Evolutionary conservation across 2,888 invertebrate genomes (phyloP), one percentile per base, ranked within the genome.

Genomic region (Sinhomidia bicolor): DNA sequence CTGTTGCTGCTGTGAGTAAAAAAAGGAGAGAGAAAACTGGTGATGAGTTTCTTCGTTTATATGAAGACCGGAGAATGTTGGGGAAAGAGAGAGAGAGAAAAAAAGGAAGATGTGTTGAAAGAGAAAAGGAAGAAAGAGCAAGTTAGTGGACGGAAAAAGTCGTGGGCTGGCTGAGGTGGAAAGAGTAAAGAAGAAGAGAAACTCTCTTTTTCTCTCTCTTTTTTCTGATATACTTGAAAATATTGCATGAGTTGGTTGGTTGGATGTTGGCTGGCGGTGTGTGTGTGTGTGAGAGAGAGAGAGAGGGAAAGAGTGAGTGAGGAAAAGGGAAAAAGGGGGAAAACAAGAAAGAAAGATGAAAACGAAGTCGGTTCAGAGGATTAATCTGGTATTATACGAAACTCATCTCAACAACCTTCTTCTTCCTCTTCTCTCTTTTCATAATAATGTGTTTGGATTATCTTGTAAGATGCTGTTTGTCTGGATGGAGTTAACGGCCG

Each of bases 121-220:
- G n/a, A 95, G 95, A 95, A 96, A 95, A 89, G 88, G 89, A 91
- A 90, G 90, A 91, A 83, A 89, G 89, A 57, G 36, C 62, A 71
- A 83, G 83, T 83, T 76, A 32, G 76, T 51, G 51, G 76, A 76
- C 32, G 76, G 54, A 79, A 60, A 36, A 60, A 41, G 41, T 79
- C 29, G 36, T 65, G 36, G 65, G 65, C 51, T 51, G 44, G 12
- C 44, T 51, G n/a, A 78, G 54, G 78, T 36, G 23, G 20, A 79
- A 20, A 32, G 29, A 79, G 60, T 17, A n/a, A 76, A 26, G 29
- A 76, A 71, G 44, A 71, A 65, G 36, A 65, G 36, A 65, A 17
- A 65, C 65, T 36, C 65, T n/a, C n/a, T n/a, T n/a, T n/a, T n/a
- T n/a, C n/a, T n/a, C n/a, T n/a, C n/a, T n/a, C n/a, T n/a, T n/a